Conservation (phyloP, 2,113 vertebrate species). For the Oceanites oceanicus region DNA sequence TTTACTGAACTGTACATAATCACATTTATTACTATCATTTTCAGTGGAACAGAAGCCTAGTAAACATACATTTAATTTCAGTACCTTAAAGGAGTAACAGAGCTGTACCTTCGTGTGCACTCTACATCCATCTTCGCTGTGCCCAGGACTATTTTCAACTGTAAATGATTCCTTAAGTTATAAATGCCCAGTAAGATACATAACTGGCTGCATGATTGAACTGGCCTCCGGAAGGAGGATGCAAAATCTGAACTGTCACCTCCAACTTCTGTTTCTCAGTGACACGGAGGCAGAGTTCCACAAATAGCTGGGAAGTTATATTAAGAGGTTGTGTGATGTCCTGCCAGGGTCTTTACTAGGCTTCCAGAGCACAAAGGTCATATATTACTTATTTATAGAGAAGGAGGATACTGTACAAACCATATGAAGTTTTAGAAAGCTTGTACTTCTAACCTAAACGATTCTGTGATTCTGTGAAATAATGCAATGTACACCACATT, state of each 20-base stretch:
- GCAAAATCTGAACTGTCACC: conserved; percentile 50
- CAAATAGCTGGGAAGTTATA: conserved; percentile 58
- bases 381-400: conserved; percentile 50
- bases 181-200: conserved; percentile 13
- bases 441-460: neutral
- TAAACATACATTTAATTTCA: neutral
- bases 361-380: conserved; percentile 40
- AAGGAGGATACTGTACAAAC: conserved; percentile 9
- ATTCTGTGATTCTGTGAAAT: neutral
- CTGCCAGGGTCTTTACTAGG: conserved; percentile 58
- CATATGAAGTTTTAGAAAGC: neutral
- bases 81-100: neutral
- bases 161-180: conserved; percentile 24
- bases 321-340: conserved; percentile 57
- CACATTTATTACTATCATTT: neutral
- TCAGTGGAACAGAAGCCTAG: neutral
- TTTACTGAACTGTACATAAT: neutral
- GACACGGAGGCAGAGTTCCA: conserved; percentile 41
- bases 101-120: conserved; percentile 5
- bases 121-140: neutral
- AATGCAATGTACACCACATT: neutral
- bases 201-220: neutral
- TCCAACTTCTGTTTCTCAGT: conserved; percentile 39
- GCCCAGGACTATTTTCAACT: neutral
- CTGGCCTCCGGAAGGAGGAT: conserved; percentile 56